Evolutionary conservation across 2,888 invertebrate genomes (phyloP).

Genomic region (Ectemnius cavifrons): DNA sequence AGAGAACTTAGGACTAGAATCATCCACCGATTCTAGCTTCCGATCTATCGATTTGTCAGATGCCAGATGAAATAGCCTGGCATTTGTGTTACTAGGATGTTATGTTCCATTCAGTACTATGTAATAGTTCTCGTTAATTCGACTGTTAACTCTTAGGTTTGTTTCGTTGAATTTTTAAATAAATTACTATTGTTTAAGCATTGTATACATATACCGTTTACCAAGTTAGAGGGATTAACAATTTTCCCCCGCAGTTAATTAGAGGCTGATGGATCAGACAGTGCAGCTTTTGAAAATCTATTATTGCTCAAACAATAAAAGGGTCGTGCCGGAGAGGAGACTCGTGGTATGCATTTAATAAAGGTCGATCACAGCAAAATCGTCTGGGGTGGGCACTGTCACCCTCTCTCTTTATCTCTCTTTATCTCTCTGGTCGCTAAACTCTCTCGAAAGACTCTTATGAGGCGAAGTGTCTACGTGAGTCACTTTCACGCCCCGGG

Average conservation of each 20-base stretch:
- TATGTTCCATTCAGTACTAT: background rate
- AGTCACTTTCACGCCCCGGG: slow-evolving; percentile 67
- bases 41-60: too few relatives aligned
- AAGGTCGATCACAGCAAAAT: slow-evolving; percentile 60
- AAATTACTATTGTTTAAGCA: too few relatives aligned
- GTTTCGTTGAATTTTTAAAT: too few relatives aligned
- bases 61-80: too few relatives aligned
- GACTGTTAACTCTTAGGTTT: too few relatives aligned
- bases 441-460: slow-evolving; percentile 49
- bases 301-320: slow-evolving; percentile 48
- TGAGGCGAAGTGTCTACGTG: slow-evolving; percentile 48
- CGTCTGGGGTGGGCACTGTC: slow-evolving; percentile 32
- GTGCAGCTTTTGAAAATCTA: slow-evolving; percentile 46
- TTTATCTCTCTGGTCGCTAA: slow-evolving; percentile 9
- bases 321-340: slow-evolving; percentile 15
- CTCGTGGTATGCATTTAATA: slow-evolving; percentile 57
- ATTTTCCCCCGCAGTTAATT: background rate
- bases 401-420: too few relatives aligned
- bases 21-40: too few relatives aligned
- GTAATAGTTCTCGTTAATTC: background rate
- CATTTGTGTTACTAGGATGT: too few relatives aligned
- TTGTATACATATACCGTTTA: background rate
- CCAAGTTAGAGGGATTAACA: background rate
- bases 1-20: slow-evolving; percentile 23
- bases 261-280: too few relatives aligned